Evolutionary conservation across 2,797 vertebrate genomes (phyloP).

Genomic region (Oceanodroma leucorhoa): DNA sequence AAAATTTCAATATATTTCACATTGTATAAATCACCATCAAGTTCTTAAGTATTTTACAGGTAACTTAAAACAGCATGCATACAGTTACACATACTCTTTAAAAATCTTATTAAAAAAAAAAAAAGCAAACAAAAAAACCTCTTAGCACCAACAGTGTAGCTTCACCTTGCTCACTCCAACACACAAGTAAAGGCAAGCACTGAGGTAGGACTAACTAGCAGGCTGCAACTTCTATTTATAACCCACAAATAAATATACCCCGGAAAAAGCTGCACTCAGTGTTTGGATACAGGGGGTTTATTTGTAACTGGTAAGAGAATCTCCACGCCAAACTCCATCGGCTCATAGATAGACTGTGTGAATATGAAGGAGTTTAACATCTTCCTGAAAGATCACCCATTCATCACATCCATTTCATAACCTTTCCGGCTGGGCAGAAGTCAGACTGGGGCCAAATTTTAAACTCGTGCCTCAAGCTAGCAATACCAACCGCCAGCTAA

Average conservation of each 20-base stretch:
- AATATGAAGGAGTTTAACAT: not conserved
- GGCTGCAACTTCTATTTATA: not conserved
- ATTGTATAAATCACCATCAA: not conserved
- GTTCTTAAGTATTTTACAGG: not conserved
- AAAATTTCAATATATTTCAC: not conserved
- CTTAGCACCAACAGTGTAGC: not conserved
- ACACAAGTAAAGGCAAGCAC: not conserved
- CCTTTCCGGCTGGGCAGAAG: not conserved
- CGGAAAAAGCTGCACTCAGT: rapidly evolving
- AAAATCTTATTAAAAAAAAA: not conserved
- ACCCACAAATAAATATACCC: not conserved
- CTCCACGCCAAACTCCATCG: not conserved
- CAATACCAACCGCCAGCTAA: not conserved
- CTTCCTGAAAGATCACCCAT: not conserved
- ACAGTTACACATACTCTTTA: not conserved
- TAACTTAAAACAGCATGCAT: not conserved
- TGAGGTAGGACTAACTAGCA: not conserved
- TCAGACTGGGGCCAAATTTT: not conserved
- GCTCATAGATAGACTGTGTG: not conserved
- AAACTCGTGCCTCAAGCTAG: rapidly evolving
- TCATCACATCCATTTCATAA: not conserved
- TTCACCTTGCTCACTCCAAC: not conserved
- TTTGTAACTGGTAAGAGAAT: not conserved
- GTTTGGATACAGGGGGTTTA: not conserved
- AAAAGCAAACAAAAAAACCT: not conserved